Percentiles rank a stretch among this genome's conserved stretches.
Evolutionary conservation across 1,140 invertebrate genomes (phyloP).

Genomic region (Drosophila sechellia): DNA sequence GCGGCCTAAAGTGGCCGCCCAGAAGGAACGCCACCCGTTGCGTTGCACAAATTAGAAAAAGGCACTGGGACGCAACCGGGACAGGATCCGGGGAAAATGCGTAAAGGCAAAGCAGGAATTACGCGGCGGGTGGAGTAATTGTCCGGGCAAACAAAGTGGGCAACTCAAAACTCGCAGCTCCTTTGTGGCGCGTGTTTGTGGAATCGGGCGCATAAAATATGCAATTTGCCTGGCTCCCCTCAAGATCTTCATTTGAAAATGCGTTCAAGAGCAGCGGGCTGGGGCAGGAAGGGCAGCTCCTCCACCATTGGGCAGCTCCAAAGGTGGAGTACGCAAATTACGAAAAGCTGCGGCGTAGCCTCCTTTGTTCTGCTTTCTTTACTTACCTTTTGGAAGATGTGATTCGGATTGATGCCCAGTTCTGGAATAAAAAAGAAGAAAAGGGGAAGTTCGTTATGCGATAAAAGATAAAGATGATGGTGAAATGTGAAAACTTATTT

Average conservation of each 20-base stretch:
- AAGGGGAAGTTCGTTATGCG: neutral
- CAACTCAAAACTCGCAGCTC: constrained; percentile 33
- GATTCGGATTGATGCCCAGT: constrained; percentile 83
- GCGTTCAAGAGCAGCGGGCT: constrained; percentile 32
- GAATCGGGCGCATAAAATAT: constrained; percentile 48
- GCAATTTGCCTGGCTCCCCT: constrained; percentile 46
- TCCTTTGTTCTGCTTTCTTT: constrained; percentile 18
- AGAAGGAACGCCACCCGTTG: constrained; percentile 19
- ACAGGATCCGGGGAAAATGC: constrained; percentile 34
- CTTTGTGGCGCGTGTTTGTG: constrained; percentile 25
- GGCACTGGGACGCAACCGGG: constrained; percentile 10
- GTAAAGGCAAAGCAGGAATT: constrained; percentile 50
- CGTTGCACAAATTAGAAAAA: constrained; percentile 75
- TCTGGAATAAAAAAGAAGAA: constrained; percentile 48
- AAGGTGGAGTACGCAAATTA: constrained; percentile 20
- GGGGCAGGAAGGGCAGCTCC: neutral
- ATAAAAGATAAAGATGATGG: too few relatives aligned
- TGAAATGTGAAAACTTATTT: too few relatives aligned
- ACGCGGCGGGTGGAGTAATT: constrained; percentile 56
- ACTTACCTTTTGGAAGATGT: constrained; percentile 83
- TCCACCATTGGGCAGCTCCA: constrained; percentile 1
- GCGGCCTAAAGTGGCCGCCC: constrained; percentile 63
- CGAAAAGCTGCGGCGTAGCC: neutral
- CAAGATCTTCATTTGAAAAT: constrained; percentile 35
- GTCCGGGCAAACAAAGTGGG: constrained; percentile 61